phyloP scores from a whole-genome alignment of 2,113 vertebrate species.

The Tyrannus savana region DNA sequence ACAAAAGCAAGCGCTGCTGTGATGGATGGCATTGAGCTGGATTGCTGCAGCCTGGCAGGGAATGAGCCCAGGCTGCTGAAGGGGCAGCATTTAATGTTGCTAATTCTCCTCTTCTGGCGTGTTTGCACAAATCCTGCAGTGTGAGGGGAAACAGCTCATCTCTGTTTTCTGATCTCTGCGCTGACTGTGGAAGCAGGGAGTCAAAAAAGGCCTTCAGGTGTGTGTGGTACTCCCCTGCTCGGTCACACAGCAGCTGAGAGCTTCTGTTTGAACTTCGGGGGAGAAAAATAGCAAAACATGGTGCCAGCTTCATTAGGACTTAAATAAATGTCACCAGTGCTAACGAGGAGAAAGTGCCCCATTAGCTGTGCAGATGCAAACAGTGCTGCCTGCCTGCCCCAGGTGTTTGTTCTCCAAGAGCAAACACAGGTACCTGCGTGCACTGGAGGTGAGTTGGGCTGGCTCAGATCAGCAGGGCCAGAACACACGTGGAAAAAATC shows the following conservation, averaged over 20 bases:
- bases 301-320: background rate
- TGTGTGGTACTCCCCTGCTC: background rate
- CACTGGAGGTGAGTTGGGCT: background rate
- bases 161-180: background rate
- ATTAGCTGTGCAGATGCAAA: background rate
- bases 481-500: background rate
- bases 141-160: background rate
- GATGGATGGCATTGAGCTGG: conserved; percentile 4
- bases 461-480: background rate
- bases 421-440: background rate
- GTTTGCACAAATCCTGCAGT: background rate
- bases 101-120: background rate
- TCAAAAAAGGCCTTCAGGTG: background rate
- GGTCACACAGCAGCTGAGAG: background rate
- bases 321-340: background rate
- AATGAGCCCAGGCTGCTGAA: background rate
- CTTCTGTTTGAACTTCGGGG: background rate
- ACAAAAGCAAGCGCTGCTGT: background rate
- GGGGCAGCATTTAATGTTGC: background rate
- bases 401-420: background rate
- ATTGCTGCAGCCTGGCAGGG: background rate
- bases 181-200: background rate
- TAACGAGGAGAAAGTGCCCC: background rate
- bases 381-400: background rate
- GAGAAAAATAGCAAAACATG: background rate